Evolutionary conservation across 1,140 invertebrate genomes (phyloP).

Genomic region (Scylla paramamosain): DNA sequence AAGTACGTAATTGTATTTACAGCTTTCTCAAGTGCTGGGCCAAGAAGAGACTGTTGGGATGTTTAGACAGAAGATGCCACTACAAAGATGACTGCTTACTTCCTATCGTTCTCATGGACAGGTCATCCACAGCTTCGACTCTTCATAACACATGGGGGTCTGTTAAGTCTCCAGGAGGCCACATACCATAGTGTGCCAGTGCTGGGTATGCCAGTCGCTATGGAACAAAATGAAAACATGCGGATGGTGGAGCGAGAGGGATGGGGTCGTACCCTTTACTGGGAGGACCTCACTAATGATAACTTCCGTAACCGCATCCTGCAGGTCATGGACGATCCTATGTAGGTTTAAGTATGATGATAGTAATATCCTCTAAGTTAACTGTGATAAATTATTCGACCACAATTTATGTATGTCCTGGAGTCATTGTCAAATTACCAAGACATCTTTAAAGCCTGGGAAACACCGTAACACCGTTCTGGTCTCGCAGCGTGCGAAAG

Average conservation of each 20-base stretch:
- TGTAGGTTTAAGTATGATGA: neutral
- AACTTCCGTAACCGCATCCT: neutral
- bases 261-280: neutral
- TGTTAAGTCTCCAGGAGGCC: neutral
- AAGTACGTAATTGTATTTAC: neutral
- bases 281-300: neutral
- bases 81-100: no score
- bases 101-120: neutral
- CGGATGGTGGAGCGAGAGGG: neutral
- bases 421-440: neutral
- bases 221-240: neutral
- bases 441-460: neutral
- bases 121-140: neutral
- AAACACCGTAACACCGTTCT: no score
- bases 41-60: no score
- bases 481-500: neutral
- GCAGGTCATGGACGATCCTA: neutral
- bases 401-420: no score
- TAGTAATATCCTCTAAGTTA: neutral
- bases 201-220: neutral
- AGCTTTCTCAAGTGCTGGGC: no score
- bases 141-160: neutral
- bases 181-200: slow-evolving; percentile 8
- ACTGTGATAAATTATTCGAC: neutral
- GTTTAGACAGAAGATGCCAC: no score